Conservation (phyloP, 2,888 invertebrate species). For the Deilephila porcellus region DNA sequence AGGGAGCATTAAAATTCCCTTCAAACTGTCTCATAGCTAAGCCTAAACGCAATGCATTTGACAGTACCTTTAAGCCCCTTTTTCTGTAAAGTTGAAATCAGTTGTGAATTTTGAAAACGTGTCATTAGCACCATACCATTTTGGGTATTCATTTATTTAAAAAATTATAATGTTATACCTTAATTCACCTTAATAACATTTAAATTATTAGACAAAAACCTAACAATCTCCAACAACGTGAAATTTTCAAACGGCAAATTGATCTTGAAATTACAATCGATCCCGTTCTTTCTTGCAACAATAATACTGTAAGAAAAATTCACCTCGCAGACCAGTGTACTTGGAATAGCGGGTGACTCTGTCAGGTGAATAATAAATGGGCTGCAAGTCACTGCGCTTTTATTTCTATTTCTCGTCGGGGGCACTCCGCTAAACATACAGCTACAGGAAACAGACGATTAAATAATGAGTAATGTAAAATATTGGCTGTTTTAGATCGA, state of each 20-base stretch:
- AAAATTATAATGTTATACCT: background rate
- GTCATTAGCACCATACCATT: background rate
- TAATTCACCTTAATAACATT: background rate
- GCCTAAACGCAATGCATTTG: background rate
- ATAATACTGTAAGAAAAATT: conserved; percentile 67
- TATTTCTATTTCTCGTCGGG: conserved; percentile 56
- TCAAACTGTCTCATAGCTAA: background rate
- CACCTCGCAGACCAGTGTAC: conserved; percentile 56
- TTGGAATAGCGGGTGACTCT: conserved; percentile 69
- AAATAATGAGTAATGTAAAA: conserved; percentile 22
- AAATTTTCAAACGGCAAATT: background rate
- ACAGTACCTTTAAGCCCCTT: background rate
- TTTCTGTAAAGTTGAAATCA: background rate
- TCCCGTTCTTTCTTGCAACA: conserved; percentile 55
- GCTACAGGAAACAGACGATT: conserved; percentile 16
- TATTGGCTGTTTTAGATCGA: conserved; percentile 23
- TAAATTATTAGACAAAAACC: background rate
- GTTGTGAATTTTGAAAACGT: background rate
- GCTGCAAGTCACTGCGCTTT: conserved; percentile 57
- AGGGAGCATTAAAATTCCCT: background rate
- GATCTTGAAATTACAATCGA: conserved; percentile 15
- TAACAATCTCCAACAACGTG: background rate
- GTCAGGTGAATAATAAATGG: conserved; percentile 77
- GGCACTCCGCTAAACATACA: conserved; percentile 42
- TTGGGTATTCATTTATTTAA: too few relatives aligned